A percentile compares a stretch with the other conserved stretches of the same genome.
Evolutionary conservation across 2,113 vertebrate species (phyloP).

Genomic region (Acrocephalus arundinaceus): DNA sequence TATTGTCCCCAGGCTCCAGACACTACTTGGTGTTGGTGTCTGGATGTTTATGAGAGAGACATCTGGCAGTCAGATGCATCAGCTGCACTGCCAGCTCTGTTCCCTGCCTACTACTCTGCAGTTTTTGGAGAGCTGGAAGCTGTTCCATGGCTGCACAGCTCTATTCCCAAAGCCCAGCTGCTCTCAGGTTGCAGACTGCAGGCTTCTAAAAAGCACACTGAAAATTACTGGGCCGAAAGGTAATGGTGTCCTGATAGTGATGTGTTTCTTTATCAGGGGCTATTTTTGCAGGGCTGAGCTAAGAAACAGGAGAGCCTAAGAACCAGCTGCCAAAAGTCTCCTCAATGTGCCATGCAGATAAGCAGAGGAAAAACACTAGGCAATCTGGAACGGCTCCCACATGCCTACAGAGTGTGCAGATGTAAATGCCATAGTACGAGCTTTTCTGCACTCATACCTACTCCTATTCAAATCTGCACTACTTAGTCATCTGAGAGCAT

Average conservation of each 20-base stretch:
- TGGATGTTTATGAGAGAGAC: not conserved
- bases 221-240: not conserved
- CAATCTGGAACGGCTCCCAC: not conserved
- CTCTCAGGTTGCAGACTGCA: not conserved
- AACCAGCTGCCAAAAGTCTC: not conserved
- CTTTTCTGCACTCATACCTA: not conserved
- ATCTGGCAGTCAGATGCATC: not conserved
- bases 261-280: not conserved
- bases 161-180: not conserved
- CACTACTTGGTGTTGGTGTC: not conserved
- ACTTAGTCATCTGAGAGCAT: not conserved
- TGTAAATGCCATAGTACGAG: not conserved
- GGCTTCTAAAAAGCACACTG: not conserved
- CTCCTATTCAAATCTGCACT: not conserved
- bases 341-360: not conserved
- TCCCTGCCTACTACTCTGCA: not conserved
- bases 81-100: not conserved
- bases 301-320: not conserved
- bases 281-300: not conserved
- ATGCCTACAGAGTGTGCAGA: not conserved
- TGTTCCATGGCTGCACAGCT: not conserved
- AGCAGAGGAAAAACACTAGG: slow-evolving; percentile 7
- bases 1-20: not conserved
- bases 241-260: not conserved
- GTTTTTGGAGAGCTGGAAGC: not conserved